Conservation (phyloP, 2,888 invertebrate species). For the Paralinhomoeus sp. region DNA sequence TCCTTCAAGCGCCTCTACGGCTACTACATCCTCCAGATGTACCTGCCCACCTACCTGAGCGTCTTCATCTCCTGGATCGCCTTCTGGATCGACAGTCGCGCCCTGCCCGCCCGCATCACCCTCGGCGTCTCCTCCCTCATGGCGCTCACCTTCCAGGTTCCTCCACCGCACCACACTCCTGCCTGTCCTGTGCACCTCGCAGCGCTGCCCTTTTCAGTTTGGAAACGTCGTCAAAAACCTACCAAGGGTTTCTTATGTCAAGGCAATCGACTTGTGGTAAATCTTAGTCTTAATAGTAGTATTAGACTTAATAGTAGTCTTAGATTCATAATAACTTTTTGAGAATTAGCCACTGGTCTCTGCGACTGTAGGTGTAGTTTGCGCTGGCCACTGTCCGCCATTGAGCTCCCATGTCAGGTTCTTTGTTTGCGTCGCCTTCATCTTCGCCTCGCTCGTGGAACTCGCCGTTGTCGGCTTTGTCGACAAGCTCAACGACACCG, state of each 20-base stretch:
- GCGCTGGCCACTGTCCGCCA: too few relatives aligned
- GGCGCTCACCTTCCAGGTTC: background rate
- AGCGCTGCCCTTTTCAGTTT: too few relatives aligned
- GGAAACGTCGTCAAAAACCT: constrained; percentile 1
- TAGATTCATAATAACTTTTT: too few relatives aligned
- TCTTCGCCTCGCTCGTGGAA: background rate
- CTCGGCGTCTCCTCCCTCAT: background rate
- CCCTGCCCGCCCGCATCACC: background rate
- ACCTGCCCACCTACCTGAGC: constrained; percentile 1
- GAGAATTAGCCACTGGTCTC: too few relatives aligned
- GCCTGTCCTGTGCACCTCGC: too few relatives aligned
- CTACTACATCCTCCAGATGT: constrained; percentile 1
- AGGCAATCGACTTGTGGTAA: constrained; percentile 1
- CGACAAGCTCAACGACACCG: background rate
- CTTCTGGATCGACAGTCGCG: constrained; percentile 1
- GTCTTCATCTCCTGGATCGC: constrained; percentile 2
- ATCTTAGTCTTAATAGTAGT: background rate
- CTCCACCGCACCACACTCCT: background rate
- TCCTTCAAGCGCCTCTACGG: background rate
- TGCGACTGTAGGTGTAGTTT: too few relatives aligned
- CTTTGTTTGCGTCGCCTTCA: background rate
- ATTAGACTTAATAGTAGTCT: too few relatives aligned
- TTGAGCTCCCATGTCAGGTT: background rate
- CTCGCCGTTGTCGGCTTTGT: background rate
- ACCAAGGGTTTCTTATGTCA: background rate